A percentile compares a stretch with the other conserved stretches of the same genome.
Conservation (phyloP, 1,140 invertebrate species). For the Probaryconus sp. region DNA sequence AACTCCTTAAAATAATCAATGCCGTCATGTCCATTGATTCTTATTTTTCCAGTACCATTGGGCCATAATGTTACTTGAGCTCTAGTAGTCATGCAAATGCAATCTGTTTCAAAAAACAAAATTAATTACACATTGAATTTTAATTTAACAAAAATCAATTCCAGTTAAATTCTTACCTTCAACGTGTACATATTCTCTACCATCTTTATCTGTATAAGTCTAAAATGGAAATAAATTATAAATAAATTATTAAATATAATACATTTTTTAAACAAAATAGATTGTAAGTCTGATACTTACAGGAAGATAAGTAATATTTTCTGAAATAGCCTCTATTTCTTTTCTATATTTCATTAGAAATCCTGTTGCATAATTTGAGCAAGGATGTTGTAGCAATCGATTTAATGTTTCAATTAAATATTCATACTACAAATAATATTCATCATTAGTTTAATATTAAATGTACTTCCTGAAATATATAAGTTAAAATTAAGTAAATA, state of each 20-base stretch:
- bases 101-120: conserved; percentile 79
- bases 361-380: conserved; percentile 82
- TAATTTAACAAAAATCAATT: conserved; percentile 1
- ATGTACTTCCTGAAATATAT: no score
- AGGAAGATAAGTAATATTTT: conserved; percentile 77
- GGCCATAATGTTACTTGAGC: conserved; percentile 83
- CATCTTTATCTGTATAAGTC: conserved; percentile 15
- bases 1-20: conserved; percentile 86
- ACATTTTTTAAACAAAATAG: conserved; percentile 5
- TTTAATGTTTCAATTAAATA: conserved; percentile 87
- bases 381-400: conserved; percentile 84
- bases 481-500: no score
- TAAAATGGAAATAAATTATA: conserved; percentile 25
- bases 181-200: conserved; percentile 32
- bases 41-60: conserved; percentile 89
- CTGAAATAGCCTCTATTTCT: conserved; percentile 78
- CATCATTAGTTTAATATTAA: no score
- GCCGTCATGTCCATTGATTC: conserved; percentile 86
- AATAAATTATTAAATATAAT: conserved; percentile 6
- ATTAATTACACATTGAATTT: conserved; percentile 8
- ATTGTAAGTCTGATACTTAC: no score
- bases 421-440: conserved; percentile 81
- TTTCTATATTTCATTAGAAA: conserved; percentile 86
- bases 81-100: conserved; percentile 83
- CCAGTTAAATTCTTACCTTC: conserved; percentile 21